phyloP scores from a whole-genome alignment of 2,797 vertebrate genomes.

The Naso thynnoides region DNA sequence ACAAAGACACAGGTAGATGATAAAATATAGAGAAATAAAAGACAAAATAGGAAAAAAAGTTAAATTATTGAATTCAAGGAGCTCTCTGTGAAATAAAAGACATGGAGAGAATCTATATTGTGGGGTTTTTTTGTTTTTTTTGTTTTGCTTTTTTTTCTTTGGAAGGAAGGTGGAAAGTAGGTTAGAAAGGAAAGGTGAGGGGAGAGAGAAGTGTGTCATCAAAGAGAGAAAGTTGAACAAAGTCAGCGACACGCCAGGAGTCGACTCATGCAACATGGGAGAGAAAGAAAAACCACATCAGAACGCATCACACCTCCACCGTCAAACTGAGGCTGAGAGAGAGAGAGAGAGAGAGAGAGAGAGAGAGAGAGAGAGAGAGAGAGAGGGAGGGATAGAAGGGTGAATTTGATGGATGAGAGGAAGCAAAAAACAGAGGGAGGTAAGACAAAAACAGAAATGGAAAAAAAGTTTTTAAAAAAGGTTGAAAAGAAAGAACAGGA shows the following conservation, averaged over 20 bases:
- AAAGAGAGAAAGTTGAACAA: slow-evolving; percentile 60
- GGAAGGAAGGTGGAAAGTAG: slow-evolving; percentile 64
- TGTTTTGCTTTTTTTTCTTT: slow-evolving; percentile 50
- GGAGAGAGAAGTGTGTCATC: slow-evolving; percentile 49
- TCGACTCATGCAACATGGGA: slow-evolving; percentile 33
- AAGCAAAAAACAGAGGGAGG: too few species aligned
- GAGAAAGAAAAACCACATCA: slow-evolving; percentile 8
- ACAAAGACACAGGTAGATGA: slow-evolving; percentile 79
- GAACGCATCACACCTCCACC: slow-evolving; percentile 16
- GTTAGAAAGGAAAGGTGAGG: slow-evolving; percentile 52
- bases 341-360: not conserved
- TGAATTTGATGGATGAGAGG: too few species aligned
- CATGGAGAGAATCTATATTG: slow-evolving; percentile 59
- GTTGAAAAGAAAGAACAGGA: rapidly evolving
- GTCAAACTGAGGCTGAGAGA: slow-evolving; percentile 14
- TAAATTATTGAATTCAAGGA: slow-evolving; percentile 82
- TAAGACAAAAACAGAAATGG: not conserved
- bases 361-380: not conserved
- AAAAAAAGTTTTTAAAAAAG: not conserved
- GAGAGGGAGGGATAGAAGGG: not conserved
- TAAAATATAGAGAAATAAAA: slow-evolving; percentile 75
- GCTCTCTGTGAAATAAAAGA: slow-evolving; percentile 51
- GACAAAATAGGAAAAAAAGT: slow-evolving; percentile 62
- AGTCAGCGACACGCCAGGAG: slow-evolving; percentile 53
- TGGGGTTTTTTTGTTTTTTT: too few species aligned